Evolutionary conservation across 1,140 invertebrate genomes (phyloP), one percentile per base, ranked within the genome.

Genomic region (Steinernema feltiae): DNA sequence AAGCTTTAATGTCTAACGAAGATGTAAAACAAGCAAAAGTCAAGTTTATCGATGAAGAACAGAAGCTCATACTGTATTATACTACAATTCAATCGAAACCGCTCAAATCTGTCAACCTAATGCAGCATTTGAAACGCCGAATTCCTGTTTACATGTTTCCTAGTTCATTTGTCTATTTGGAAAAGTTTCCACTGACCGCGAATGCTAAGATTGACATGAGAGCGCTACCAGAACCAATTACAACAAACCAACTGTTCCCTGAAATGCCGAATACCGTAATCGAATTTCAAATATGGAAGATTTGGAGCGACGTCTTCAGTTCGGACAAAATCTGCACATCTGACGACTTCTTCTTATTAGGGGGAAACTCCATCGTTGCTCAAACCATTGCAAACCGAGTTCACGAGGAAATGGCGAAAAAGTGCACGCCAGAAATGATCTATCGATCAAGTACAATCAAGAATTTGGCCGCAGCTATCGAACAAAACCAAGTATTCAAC

Each of bases 131-230:
- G 30, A 75, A 79, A 31, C 17, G 30, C 17, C 18, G n/a, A 30
- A 32, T 79, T 27, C 70, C 71, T 24, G 27, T 72, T 1, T 53
- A 79, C n/a, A 79, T 74, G 41, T 31, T 79, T 21, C 78, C 78
- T 1, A 76, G 41, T 3, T 41, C 70, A 12, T 48, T 78, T 21
- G 48, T 48, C 30, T 32, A 21, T 12, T 21, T 78, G 24, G 15
- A 77, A n/a, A 46, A 73, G 18, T 71, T 78, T 69, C 77, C 77
- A n/a, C n/a, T 77, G 46, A 78, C 77, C 1, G 7, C n/a, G 0
- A 76, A 76, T 32, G 69, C 74, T 2, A 78, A 78, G 72, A 69
- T 77, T 17, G 74, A 78, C 46, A 48, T 48, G 29, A 30, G n/a
- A 17, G 15, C 30, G 69, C 17, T 77, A 30, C 30, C 69, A 69